These are phyloP conservation scores for Laticauda colubrina DNA, from an alignment of 2,113 vertebrate genomes.

Conservation along the genomic window DNA sequence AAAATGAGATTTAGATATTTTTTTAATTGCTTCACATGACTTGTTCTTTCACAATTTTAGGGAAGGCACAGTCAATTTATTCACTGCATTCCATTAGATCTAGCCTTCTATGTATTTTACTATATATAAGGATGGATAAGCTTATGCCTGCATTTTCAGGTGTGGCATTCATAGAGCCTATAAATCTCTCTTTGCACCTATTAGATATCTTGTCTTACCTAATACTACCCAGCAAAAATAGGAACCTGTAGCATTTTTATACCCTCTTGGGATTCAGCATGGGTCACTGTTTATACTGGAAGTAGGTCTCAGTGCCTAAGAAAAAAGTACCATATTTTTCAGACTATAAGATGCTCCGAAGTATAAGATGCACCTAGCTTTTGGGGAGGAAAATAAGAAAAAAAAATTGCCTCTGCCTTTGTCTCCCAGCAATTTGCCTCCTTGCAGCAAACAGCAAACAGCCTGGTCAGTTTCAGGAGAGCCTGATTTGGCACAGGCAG, in stretches of 20 bases:
- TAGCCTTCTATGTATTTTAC: neutral
- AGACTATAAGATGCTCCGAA: too few species aligned
- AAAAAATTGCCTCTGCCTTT: too few species aligned
- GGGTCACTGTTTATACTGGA: neutral
- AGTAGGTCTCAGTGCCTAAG: neutral
- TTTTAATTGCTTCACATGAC: neutral
- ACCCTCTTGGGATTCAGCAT: neutral
- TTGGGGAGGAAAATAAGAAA: too few species aligned
- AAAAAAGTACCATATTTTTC: neutral
- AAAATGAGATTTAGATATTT: neutral
- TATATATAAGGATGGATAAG: neutral
- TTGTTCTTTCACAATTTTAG: neutral
- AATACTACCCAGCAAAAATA: neutral
- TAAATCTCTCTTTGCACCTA: neutral
- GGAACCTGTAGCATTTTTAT: neutral
- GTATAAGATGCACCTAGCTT: too few species aligned
- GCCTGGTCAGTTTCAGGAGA: too few species aligned
- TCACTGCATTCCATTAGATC: neutral
- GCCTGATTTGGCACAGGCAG: too few species aligned
- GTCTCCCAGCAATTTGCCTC: too few species aligned
- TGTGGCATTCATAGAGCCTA: neutral
- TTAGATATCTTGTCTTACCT: neutral
- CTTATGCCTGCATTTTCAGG: neutral
- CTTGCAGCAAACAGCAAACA: too few species aligned
- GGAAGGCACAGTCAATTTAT: neutral